A percentile compares a stretch with the other conserved stretches of the same genome.
These are phyloP conservation scores for Austrolebias charrua DNA, from an alignment of 2,797 vertebrate species.

Conservation along the genomic window DNA sequence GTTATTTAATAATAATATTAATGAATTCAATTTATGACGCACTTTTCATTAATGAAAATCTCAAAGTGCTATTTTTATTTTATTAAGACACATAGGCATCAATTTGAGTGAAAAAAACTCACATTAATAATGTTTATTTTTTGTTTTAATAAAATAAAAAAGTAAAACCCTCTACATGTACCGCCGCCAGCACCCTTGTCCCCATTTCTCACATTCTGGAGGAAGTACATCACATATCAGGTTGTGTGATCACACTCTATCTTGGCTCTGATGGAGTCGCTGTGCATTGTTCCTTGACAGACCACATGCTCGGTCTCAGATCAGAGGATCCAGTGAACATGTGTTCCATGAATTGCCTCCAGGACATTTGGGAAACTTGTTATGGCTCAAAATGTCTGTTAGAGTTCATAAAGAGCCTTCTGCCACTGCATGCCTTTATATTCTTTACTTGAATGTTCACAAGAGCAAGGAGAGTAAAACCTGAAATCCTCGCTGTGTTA, in stretches of 20 bases:
- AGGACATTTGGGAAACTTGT: slow-evolving; percentile 3
- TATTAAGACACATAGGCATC: too few species aligned
- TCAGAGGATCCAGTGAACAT: slow-evolving; percentile 1
- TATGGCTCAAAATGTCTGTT: slow-evolving; percentile 4
- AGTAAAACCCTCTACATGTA: not conserved
- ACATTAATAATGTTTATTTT: too few species aligned
- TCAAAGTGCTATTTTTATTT: too few species aligned
- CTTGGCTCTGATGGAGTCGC: not conserved
- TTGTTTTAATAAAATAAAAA: not conserved
- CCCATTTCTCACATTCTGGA: not conserved
- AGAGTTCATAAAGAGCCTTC: not conserved
- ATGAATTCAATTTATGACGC: too few species aligned
- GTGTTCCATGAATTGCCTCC: slow-evolving; percentile 1
- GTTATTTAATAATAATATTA: too few species aligned
- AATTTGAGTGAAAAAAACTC: too few species aligned
- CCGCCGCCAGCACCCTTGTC: not conserved
- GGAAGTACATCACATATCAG: not conserved
- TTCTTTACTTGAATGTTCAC: not conserved
- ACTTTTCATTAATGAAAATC: too few species aligned
- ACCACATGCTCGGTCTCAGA: slow-evolving; percentile 2
- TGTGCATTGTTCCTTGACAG: not conserved
- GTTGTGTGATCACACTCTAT: not conserved
- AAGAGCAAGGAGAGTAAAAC: not conserved
- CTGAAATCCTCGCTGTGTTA: not conserved
- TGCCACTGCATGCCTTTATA: slow-evolving; percentile 2